Conservation (phyloP, 2,888 invertebrate genomes). For the Caenorhabditis sp. region DNA sequence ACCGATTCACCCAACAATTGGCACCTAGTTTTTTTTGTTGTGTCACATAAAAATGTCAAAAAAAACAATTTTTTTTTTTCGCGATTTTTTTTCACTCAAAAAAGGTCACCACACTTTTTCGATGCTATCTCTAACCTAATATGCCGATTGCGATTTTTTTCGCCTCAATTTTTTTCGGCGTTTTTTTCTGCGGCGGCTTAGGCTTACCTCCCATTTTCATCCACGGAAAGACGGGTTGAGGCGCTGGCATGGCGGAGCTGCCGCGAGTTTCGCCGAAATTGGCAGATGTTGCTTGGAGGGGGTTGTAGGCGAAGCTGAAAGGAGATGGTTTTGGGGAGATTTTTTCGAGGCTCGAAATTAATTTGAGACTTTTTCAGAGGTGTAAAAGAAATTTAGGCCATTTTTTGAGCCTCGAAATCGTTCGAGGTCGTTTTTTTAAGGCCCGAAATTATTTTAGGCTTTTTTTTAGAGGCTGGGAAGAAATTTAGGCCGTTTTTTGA, state of each 20-base stretch:
- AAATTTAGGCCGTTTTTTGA: too few species aligned
- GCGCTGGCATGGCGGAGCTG: constrained; percentile 33
- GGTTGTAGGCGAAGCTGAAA: constrained; percentile 50
- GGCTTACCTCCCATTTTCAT: constrained; percentile 70
- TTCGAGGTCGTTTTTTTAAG: too few species aligned
- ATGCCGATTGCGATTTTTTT: neutral
- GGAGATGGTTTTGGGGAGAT: neutral
- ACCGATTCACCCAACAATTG: too few species aligned
- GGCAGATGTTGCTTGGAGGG: constrained; percentile 46
- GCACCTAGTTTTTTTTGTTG: too few species aligned
- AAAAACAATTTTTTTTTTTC: too few species aligned
- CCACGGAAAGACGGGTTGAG: constrained; percentile 68
- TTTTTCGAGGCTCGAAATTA: neutral
- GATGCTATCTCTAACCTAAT: neutral
- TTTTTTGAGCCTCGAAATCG: constrained; percentile 1
- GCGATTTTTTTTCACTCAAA: neutral
- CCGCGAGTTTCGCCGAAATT: constrained; percentile 45
- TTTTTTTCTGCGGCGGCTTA: too few species aligned
- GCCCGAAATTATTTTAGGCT: too few species aligned
- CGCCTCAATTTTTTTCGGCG: too few species aligned
- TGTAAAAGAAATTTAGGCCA: too few species aligned
- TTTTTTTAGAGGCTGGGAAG: too few species aligned
- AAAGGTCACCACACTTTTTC: neutral
- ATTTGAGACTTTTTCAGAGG: constrained; percentile 2
- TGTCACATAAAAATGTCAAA: too few species aligned